Base-by-base conservation (phyloP, 2,888 invertebrate species). In the Caenorhabditis afra region DNA sequence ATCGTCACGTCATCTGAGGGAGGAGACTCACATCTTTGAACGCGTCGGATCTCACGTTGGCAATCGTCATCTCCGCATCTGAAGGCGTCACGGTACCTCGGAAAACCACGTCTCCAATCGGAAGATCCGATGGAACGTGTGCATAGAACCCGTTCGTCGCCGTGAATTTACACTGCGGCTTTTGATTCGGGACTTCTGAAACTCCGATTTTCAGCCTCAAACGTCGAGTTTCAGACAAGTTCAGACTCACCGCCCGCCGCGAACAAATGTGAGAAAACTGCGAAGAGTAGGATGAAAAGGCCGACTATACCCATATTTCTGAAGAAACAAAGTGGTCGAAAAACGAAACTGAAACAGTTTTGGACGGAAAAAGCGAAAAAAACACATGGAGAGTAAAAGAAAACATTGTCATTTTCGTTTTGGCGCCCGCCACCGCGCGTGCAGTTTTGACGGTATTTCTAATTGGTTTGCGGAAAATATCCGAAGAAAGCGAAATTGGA, bases 1-100 rank as follows among this genome's bases (percentile, higher is more conserved):
- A 49, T 49, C 50, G 16, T 49, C 18, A 14, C 49, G 18, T 16
- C 3, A 3, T 49, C 22, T 7, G 16, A 3, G 22, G 11, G 3
- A 18, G 23, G 47, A 65, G n/a, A 12, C 76, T 16, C 20, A 76
- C 77, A 50, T 55, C 59, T 20, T 71, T 66, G 23, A 88, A 67
- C 47, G 83, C 84, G 52, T 84, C 86, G 10, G 87, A 83, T 16
- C 89, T 62, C 14, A 88, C 81, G 53, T 83, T 83, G 8, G 82
- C 85, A 12, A 88, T 75, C 7, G 22, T 18, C n/a, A 89, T 65
- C 22, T 76, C 50, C 0, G 89, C 89, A 53, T 86, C 81, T 3
- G 87, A 44, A 8, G 88, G 88, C 8, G 81, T 84, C 20, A 89
- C 88, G 3, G 83, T 62, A 16, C 87, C 85, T 35, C 84, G 80